Conservation (phyloP, 2,888 invertebrate species). For the Hydropsyche betteni region DNA sequence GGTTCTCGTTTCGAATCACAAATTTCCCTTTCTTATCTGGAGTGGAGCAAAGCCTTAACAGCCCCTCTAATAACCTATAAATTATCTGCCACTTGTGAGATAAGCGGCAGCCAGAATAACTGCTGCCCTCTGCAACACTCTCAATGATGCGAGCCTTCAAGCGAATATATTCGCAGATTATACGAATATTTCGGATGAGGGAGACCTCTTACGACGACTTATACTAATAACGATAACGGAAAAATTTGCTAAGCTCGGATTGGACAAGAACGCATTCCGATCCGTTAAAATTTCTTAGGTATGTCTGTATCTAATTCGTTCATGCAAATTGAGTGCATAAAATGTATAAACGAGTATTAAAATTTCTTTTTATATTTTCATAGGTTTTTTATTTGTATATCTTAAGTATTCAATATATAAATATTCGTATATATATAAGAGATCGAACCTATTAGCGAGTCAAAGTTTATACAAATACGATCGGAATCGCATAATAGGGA, state of each 20-base stretch:
- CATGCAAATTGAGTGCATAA: too few species aligned
- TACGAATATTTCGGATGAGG: conserved; percentile 5
- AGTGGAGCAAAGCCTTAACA: conserved; percentile 33
- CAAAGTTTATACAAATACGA: background rate
- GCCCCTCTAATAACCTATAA: conserved; percentile 40
- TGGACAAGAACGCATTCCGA: too few species aligned
- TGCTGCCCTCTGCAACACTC: conserved; percentile 24
- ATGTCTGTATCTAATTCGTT: too few species aligned
- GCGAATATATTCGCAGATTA: conserved; percentile 36
- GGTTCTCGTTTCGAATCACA: conserved; percentile 36
- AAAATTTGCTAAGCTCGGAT: conserved; percentile 11
- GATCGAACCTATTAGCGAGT: too few species aligned
- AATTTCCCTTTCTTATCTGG: conserved; percentile 39
- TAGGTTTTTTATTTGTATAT: too few species aligned
- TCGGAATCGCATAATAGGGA: background rate
- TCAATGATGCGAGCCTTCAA: conserved; percentile 28
- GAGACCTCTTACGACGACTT: conserved; percentile 1
- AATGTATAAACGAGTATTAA: too few species aligned
- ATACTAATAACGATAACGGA: conserved; percentile 18
- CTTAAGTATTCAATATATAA: too few species aligned
- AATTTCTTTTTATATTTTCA: too few species aligned
- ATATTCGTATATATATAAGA: too few species aligned
- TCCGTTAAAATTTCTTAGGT: too few species aligned
- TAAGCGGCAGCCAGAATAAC: conserved; percentile 39
- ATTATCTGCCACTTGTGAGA: conserved; percentile 40